A percentile compares a stretch with the other conserved stretches of the same genome.
These are phyloP conservation scores for Rhopilema esculentum DNA, from an alignment of 30 jellyfish, hydroid and myxozoan species.

Conservation along the genomic window DNA sequence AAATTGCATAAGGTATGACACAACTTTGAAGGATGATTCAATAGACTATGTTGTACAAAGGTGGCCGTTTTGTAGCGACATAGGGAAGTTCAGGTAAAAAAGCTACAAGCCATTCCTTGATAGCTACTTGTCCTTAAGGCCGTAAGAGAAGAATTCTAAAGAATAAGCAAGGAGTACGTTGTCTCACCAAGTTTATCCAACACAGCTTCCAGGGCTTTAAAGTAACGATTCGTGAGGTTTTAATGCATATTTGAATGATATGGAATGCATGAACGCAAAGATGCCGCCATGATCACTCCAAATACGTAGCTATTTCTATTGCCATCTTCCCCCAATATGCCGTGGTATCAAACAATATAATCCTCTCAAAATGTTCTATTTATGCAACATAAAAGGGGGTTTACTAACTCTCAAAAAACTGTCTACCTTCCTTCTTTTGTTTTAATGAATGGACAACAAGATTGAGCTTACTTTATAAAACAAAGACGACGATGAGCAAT, in stretches of 20 bases:
- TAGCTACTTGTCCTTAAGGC: no score
- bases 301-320: background rate
- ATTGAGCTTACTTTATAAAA: background rate
- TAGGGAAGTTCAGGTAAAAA: no score
- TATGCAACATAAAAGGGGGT: background rate
- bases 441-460: background rate
- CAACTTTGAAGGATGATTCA: no score
- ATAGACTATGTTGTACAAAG: no score
- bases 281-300: background rate
- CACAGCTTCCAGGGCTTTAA: background rate
- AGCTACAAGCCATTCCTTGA: no score
- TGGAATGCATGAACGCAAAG: no score
- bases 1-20: no score
- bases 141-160: background rate
- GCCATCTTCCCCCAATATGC: background rate
- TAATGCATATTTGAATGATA: background rate
- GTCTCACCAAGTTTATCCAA: background rate
- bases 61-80: no score
- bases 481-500: background rate
- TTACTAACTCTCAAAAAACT: background rate
- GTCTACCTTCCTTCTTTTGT: background rate
- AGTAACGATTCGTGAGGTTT: background rate
- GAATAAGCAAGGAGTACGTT: background rate
- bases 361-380: background rate
- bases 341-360: background rate